Percentiles rank a stretch among this genome's conserved stretches.
phyloP scores from a whole-genome alignment of 2,797 vertebrate species.

The Lemur catta region DNA sequence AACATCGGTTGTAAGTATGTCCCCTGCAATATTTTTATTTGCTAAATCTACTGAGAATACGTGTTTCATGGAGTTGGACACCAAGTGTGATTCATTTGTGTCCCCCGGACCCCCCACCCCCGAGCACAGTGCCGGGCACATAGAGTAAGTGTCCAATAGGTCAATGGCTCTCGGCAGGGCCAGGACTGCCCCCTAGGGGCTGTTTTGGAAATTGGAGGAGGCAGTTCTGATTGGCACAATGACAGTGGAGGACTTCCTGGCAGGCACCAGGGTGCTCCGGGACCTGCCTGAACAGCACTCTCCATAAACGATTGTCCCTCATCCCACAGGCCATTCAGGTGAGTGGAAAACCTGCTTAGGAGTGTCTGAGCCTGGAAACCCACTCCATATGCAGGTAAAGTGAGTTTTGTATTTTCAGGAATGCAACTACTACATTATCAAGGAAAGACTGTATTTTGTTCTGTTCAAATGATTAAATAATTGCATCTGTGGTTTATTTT shows the following conservation, averaged over 20 bases:
- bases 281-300: neutral
- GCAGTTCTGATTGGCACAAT: neutral
- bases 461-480: neutral
- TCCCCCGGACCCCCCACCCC: rapidly evolving
- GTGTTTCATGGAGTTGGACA: neutral
- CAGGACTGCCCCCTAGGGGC: conserved; percentile 26
- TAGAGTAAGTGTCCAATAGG: rapidly evolving
- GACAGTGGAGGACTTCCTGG: neutral
- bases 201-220: neutral
- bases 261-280: neutral
- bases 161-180: neutral
- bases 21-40: neutral
- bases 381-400: rapidly evolving
- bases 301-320: neutral
- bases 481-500: neutral
- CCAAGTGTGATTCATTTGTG: neutral
- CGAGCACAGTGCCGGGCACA: neutral
- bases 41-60: neutral
- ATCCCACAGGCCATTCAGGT: neutral
- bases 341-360: neutral
- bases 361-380: neutral
- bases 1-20: neutral
- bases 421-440: neutral
- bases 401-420: neutral
- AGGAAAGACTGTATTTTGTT: neutral